Base-by-base conservation (phyloP, 2,888 invertebrate genomes). In the Cistogaster globosa region DNA sequence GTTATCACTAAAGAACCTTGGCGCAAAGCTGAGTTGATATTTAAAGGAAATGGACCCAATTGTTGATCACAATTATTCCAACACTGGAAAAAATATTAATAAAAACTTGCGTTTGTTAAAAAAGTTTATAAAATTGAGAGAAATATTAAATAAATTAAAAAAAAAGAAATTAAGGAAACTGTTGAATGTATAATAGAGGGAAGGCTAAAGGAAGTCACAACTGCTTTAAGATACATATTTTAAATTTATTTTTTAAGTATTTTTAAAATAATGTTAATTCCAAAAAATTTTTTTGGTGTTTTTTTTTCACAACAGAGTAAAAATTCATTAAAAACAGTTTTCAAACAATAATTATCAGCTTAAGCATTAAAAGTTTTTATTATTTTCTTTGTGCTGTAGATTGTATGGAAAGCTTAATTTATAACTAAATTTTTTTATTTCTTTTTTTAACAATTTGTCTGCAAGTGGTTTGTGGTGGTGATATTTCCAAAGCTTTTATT, bases 41-140 rank as follows among this genome's bases (percentile, higher is more conserved):
- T 89, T 36, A 90, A 86, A 48, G 89, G 88, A 83, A 90, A 90
- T 67, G 90, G 90, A 68, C 90, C 90, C 86, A 90, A 87, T 85
- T 89, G 89, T 77, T 90, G 89, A 88, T 90, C 89, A 88, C 90
- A 90, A 84, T 89, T 90, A 87, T 90, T 90, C 90, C 90, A 90
- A 87, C 90, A 90, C 90, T 90, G 87, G 14, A 89, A 88, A 83
- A 51, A 74, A 75, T 67, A 76, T 36, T 11, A 67, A 57, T 14
- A 72, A 42, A 22, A 78, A 67, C 55, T 32, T 8, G 9, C 4
- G 38, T 60, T 2, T 51, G 71, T 72, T 62, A 71, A 55, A 45
- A 68, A 60, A 26, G 18, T 42, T 7, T 57, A 71, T 16, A 22
- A 14, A 82, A 18, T 1, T 11, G 9, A 9, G 9, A n/a, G 0